Base-by-base conservation (phyloP, 2,797 vertebrate species). In the Sebastes flavidus region DNA sequence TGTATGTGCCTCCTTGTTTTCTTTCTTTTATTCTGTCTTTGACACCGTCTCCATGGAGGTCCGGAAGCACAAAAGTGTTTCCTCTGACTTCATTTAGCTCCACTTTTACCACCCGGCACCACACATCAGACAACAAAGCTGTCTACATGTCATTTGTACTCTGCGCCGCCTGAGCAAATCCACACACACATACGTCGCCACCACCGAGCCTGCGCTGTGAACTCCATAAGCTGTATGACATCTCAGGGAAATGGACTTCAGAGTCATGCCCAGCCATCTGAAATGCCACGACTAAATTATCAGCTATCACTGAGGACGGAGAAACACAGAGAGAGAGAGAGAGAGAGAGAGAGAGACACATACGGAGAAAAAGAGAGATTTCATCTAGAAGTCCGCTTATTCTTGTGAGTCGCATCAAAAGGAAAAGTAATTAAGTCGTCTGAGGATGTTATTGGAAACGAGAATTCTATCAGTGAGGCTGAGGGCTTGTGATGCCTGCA, bases 351-450 rank as follows among this genome's bases (percentile, higher is more conserved):
- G 16, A 30, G 27, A 66, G 6, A 30, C 11, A 46, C 6, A 72
- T 72, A 78, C 5, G 49, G 73, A 87, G 79, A 87, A 83, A 42
- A 84, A 81, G 80, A 87, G 75, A 82, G 93, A 92, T 94, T 92
- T 80, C 88, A 93, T 93, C 93, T 93, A 30, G 54, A 46, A 89
- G 85, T 88, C 89, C 82, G 88, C 85, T 94, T 90, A 91, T 92
- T 95, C 92, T 87, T 84, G 79, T 72, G 84, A 91, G 91, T 90
- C 67, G 89, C 94, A 95, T 91, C 89, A 91, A 92, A 94, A 84
- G 90, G 80, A 92, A 94, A 96, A 95, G 95, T 96, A 96, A 96
- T 96, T 96, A 96, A 95, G 92, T 94, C 87, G 90, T 94, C 89
- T 94, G 91, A 91, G 92, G 93, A 94, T 92, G 92, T 94, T 93